Evolutionary conservation across 2,888 invertebrate species (phyloP).

Genomic region (Tinea semifulvella): DNA sequence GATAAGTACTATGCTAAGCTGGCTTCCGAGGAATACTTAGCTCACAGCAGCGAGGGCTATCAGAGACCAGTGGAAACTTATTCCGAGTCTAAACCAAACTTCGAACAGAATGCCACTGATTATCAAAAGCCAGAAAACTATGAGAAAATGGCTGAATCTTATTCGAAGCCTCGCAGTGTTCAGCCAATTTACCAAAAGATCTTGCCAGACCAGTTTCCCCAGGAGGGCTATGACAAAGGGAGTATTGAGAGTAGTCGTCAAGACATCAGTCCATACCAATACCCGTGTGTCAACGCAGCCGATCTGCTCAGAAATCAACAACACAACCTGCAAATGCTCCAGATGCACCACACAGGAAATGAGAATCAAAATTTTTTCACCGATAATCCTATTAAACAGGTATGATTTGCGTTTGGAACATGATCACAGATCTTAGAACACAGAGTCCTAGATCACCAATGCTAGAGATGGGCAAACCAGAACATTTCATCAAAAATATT

Average conservation of each 20-base stretch:
- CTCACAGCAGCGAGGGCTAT: conserved; percentile 53
- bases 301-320: conserved; percentile 47
- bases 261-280: neutral
- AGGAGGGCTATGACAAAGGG: conserved; percentile 14
- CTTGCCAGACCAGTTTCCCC: conserved; percentile 17
- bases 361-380: conserved; percentile 51
- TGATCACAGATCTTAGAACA: too few species aligned
- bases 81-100: conserved; percentile 42
- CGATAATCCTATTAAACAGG: conserved; percentile 52
- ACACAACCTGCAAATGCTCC: conserved; percentile 46
- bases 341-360: conserved; percentile 28
- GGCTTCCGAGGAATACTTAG: conserved; percentile 36
- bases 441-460: too few species aligned
- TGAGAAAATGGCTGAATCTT: neutral
- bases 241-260: neutral
- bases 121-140: conserved; percentile 2
- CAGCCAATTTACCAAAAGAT: neutral
- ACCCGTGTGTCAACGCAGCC: conserved; percentile 19
- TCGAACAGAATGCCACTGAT: conserved; percentile 35
- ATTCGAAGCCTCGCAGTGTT: neutral
- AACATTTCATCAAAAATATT: too few species aligned
- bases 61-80: conserved; percentile 56
- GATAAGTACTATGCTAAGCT: conserved; percentile 45
- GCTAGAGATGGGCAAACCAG: too few species aligned
- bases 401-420: neutral